Evolutionary conservation across 2,888 invertebrate species (phyloP).

Genomic region (Diadegma fenestrale): DNA sequence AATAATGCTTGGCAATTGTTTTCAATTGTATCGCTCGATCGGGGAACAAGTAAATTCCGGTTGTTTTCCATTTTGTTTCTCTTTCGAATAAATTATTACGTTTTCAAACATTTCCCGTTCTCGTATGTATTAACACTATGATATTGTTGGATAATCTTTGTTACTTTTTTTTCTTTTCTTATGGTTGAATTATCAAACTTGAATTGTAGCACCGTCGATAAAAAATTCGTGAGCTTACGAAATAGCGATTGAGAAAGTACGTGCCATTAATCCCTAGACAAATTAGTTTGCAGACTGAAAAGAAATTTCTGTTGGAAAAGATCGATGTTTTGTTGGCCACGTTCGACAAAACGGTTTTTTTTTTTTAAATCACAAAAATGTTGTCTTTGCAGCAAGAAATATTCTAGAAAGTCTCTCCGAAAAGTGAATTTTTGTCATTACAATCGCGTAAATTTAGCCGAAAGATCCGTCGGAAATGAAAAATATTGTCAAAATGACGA

Average conservation of each 20-base stretch:
- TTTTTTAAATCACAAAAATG: too few species aligned
- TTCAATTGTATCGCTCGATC: slow-evolving; percentile 30
- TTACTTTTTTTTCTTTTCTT: slow-evolving; percentile 35
- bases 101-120: slow-evolving; percentile 16
- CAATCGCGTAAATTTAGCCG: too few species aligned
- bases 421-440: too few species aligned
- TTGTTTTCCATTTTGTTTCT: slow-evolving; percentile 30
- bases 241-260: slow-evolving; percentile 51
- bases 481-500: too few species aligned
- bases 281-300: too few species aligned
- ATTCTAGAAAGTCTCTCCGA: too few species aligned
- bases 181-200: slow-evolving; percentile 68
- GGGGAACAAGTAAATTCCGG: slow-evolving; percentile 41
- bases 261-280: not conserved
- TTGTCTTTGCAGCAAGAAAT: too few species aligned
- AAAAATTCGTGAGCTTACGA: slow-evolving; percentile 68
- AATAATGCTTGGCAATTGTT: slow-evolving; percentile 40
- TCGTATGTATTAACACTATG: slow-evolving; percentile 56
- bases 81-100: not conserved
- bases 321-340: too few species aligned
- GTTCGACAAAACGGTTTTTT: too few species aligned
- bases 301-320: too few species aligned
- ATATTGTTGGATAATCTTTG: slow-evolving; percentile 46
- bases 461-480: too few species aligned
- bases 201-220: slow-evolving; percentile 75